Evolutionary conservation across 1,140 invertebrate genomes (phyloP).

Genomic region (Halyomorpha halys): DNA sequence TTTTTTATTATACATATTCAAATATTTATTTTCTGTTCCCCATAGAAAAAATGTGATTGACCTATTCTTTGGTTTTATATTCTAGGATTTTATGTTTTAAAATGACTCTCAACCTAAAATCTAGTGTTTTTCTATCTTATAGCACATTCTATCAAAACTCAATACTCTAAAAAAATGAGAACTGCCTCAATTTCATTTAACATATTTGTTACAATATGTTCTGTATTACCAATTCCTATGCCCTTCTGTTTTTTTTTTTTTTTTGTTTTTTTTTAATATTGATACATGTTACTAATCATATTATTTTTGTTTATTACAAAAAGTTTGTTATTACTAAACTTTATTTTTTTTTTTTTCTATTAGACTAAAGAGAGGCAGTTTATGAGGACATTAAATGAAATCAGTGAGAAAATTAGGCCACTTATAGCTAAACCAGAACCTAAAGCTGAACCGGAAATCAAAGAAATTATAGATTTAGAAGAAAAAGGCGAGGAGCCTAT

Average conservation of each 20-base stretch:
- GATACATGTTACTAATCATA: not conserved
- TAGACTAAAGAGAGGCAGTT: slow-evolving; percentile 26
- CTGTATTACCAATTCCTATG: too few species aligned
- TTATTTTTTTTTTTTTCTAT: slow-evolving; percentile 11
- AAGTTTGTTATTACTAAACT: not conserved
- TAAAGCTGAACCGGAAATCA: slow-evolving; percentile 1
- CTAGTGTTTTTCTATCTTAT: too few species aligned
- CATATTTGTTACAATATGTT: too few species aligned
- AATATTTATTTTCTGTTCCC: too few species aligned
- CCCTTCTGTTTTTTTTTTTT: not conserved
- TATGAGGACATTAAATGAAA: slow-evolving; percentile 22
- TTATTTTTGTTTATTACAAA: not conserved
- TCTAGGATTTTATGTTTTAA: too few species aligned
- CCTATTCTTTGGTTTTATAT: too few species aligned
- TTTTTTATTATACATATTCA: too few species aligned
- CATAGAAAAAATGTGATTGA: too few species aligned
- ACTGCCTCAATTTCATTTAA: too few species aligned
- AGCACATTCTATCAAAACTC: too few species aligned
- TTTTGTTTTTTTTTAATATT: not conserved
- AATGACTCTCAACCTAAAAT: too few species aligned
- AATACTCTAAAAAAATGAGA: too few species aligned
- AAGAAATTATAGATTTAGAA: slow-evolving; percentile 1
- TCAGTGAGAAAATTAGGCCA: slow-evolving; percentile 26
- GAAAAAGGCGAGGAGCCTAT: slow-evolving; percentile 4
- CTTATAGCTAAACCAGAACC: slow-evolving; percentile 8